A percentile compares a stretch with the other conserved stretches of the same genome.
Conservation (phyloP, 2,797 vertebrate species). For the Hemibagrus guttatus region DNA sequence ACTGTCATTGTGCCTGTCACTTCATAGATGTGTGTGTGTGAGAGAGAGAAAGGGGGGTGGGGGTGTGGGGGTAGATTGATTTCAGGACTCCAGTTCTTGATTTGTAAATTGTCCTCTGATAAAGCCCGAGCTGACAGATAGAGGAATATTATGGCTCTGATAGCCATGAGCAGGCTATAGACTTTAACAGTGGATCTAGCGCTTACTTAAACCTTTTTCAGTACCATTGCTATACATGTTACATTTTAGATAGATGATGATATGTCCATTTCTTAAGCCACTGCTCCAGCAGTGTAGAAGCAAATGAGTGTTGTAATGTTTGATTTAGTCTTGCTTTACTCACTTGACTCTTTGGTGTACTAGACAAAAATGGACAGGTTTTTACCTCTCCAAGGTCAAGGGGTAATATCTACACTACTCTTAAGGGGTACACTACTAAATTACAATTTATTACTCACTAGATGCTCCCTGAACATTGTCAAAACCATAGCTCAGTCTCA, state of each 20-base stretch:
- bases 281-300: neutral
- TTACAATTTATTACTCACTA: neutral
- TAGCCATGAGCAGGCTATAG: neutral
- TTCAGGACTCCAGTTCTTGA: conserved; percentile 33
- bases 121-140: neutral
- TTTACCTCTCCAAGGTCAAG: neutral
- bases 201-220: neutral
- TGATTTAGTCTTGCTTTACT: neutral
- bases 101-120: conserved; percentile 15
- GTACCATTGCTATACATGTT: neutral
- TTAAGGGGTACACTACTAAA: neutral
- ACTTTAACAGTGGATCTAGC: neutral
- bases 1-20: conserved; percentile 34
- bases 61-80: neutral
- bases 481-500: neutral
- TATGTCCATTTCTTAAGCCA: neutral
- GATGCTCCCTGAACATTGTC: neutral
- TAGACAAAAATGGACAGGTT: neutral
- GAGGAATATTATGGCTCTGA: neutral
- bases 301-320: neutral
- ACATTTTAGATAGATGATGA: neutral
- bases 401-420: neutral
- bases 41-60: conserved; percentile 16
- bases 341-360: neutral
- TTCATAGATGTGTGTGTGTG: neutral